These are phyloP conservation scores for Potorous gilbertii DNA, from an alignment of 2,797 vertebrate genomes.

Conservation along the genomic window DNA sequence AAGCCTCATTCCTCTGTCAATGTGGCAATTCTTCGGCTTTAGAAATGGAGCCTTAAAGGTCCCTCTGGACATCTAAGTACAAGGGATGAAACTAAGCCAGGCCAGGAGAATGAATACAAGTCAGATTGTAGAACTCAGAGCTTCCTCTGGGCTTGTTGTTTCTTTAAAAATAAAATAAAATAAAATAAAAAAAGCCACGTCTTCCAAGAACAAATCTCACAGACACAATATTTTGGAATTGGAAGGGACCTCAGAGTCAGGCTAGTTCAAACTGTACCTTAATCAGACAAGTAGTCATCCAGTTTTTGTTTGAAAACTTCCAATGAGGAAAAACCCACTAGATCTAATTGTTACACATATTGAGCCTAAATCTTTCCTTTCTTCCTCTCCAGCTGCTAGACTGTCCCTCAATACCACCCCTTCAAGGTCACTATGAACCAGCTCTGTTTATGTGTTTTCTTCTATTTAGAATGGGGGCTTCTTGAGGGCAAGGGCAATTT, in stretches of 20 bases:
- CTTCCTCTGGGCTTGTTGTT: neutral
- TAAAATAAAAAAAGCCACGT: neutral
- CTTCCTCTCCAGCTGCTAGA: neutral
- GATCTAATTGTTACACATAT: neutral
- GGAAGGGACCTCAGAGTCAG: neutral
- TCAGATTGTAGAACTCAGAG: neutral
- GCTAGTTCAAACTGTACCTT: neutral
- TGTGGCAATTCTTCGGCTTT: slow-evolving; percentile 28
- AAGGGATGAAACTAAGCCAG: slow-evolving; percentile 36
- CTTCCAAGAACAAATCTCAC: neutral
- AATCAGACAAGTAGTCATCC: neutral
- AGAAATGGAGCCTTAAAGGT: slow-evolving; percentile 35
- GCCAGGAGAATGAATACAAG: neutral
- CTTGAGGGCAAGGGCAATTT: neutral
- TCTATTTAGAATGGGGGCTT: neutral
- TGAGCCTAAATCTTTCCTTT: neutral
- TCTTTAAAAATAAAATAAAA: no score
- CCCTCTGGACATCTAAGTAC: slow-evolving; percentile 31
- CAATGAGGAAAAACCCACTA: neutral
- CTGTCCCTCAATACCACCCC: neutral
- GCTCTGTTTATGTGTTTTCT: neutral
- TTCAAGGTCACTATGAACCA: neutral
- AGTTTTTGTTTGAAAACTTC: neutral
- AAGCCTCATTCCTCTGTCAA: slow-evolving; percentile 14
- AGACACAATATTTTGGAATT: neutral